Conservation (phyloP, 2,888 invertebrate species). For the Formica aserva region DNA sequence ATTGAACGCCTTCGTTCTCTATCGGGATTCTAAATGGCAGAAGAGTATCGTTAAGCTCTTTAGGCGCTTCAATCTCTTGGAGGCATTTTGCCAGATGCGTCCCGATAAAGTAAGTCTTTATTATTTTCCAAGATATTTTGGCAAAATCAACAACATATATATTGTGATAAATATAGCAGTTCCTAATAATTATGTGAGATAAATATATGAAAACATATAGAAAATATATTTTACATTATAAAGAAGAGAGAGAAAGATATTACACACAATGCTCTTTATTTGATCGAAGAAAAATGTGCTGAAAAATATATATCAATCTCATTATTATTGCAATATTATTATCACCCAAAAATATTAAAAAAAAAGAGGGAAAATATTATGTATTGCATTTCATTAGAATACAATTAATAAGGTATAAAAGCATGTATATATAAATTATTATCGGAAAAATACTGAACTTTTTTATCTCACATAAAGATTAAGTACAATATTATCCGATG, state of each 20-base stretch:
- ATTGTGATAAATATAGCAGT: not conserved
- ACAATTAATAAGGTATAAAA: not conserved
- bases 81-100: not conserved
- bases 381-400: not conserved
- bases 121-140: not conserved
- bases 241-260: not conserved
- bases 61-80: not conserved
- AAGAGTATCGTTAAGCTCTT: constrained; percentile 11
- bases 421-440: not conserved
- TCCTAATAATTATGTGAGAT: not conserved
- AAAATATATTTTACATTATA: not conserved
- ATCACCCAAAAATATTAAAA: not conserved
- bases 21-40: not conserved
- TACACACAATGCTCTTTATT: not conserved
- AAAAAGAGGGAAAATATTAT: not conserved
- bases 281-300: not conserved
- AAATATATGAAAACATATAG: not conserved
- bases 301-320: not conserved
- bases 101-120: not conserved
- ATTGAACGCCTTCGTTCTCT: constrained; percentile 6
- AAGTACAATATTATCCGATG: not conserved
- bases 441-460: not conserved
- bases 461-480: not conserved
- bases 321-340: not conserved
- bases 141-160: not conserved